phyloP scores from a whole-genome alignment of 2,888 invertebrate species.

The Sesia apiformis region DNA sequence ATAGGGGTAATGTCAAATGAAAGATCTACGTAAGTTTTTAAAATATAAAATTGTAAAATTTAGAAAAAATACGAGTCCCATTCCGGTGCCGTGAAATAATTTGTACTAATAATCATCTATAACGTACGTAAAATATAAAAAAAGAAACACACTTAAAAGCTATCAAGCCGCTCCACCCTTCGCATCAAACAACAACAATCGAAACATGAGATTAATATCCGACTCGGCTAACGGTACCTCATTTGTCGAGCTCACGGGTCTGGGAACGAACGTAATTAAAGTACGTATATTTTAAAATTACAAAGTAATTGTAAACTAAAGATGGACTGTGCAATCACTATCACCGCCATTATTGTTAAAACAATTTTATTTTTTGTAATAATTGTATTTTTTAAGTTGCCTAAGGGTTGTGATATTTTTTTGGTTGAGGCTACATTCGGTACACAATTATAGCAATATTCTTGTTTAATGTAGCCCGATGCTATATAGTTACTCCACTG shows the following conservation, averaged over 20 bases:
- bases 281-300: too few relatives aligned
- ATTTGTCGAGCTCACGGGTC: background rate
- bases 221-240: conserved; percentile 25
- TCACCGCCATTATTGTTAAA: too few relatives aligned
- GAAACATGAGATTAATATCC: conserved; percentile 41
- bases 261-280: background rate
- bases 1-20: background rate
- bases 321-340: too few relatives aligned
- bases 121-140: conserved; percentile 56
- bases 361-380: too few relatives aligned
- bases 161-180: conserved; percentile 44
- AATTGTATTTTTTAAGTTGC: too few relatives aligned
- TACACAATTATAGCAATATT: too few relatives aligned
- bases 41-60: background rate
- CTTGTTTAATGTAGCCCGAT: too few relatives aligned
- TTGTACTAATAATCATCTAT: conserved; percentile 42
- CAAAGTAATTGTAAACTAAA: too few relatives aligned
- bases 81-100: conserved; percentile 30
- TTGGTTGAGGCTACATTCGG: too few relatives aligned
- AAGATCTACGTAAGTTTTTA: background rate
- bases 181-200: conserved; percentile 49
- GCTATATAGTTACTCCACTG: too few relatives aligned
- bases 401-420: too few relatives aligned
- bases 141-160: conserved; percentile 33
- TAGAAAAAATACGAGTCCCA: conserved; percentile 11